Conservation (phyloP, 2,797 vertebrate genomes). For the Taeniopygia guttata region DNA sequence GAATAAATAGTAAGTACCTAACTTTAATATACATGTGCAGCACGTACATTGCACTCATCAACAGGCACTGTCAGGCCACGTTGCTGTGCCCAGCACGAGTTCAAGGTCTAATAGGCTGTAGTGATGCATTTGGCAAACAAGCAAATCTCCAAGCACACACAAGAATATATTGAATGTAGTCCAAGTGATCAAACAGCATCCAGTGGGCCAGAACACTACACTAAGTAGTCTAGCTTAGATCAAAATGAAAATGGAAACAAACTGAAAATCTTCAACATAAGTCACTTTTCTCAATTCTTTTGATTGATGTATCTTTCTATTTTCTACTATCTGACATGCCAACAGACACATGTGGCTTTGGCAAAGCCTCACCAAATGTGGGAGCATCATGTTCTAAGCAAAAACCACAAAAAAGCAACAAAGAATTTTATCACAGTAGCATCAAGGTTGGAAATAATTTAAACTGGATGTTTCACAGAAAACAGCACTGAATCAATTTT, state of each 20-base stretch:
- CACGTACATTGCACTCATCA: neutral
- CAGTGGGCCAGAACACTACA: neutral
- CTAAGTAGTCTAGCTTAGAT: neutral
- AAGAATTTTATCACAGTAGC: neutral
- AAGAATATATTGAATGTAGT: neutral
- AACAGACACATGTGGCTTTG: neutral
- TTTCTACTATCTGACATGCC: neutral
- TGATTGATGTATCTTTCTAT: neutral
- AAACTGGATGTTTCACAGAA: neutral
- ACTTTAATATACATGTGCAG: neutral
- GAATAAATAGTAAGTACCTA: neutral
- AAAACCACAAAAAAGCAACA: neutral
- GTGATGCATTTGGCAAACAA: neutral
- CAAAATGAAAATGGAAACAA: neutral
- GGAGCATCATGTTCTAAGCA: neutral
- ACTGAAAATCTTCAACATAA: neutral
- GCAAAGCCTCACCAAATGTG: neutral
- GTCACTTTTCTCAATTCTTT: neutral
- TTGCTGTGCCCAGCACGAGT: neutral
- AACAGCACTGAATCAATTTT: neutral
- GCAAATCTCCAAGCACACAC: neutral
- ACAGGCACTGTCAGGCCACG: accelerated
- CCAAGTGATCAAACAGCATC: neutral
- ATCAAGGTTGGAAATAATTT: neutral
- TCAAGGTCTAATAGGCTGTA: neutral